Base-by-base conservation (phyloP, 1,140 invertebrate genomes). In the Aphaenogaster ashmeadi region DNA sequence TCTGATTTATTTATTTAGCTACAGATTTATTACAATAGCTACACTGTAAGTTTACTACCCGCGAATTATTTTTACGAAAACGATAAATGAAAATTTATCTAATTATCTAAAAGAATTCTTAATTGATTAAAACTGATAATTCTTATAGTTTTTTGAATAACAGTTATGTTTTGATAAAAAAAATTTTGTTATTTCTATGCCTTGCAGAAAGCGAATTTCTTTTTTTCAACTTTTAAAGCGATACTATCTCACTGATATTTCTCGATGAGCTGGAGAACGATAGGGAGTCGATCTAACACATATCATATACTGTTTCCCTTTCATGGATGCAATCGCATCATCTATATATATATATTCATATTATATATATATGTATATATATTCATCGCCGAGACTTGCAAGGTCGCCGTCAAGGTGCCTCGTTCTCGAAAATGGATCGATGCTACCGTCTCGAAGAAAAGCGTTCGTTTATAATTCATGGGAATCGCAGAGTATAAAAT, bases 351-450 rank as follows among this genome's bases (percentile, higher is more conserved):
- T 44, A 75, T 47, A 77, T 27, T 27, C 27, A 27, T 27, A 27
- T 27, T 58, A 60, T 60, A 18, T 41, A 47, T 44, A 60, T 60
- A 62, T 50, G 50, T 78, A 79, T 47, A 60, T 72, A 71, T 54
- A 60, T 56, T 56, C 33, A 74, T 74, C 36, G 71, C 5, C n/a
- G 13, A 78, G 75, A 54, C 33, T 67, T 52, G 78, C 78, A 80
- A 80, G 62, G 78, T 80, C 78, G 80, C 38, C 80, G 38, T 60
- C 80, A 72, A 83, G 80, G 80, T 83, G 80, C 54, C 52, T 83
- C 54, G 67, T 83, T 83, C 67, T 72, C 67, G 80, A 83, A 83
- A 83, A 83, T 72, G 80, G 80, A 83, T 83, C 80, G 80, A 83
- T 83, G 80, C 41, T 11, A 72, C 67, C 38, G 67, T 72, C 80